phyloP scores from a whole-genome alignment of 2,888 invertebrate genomes.

The Blastobasis adustella region DNA sequence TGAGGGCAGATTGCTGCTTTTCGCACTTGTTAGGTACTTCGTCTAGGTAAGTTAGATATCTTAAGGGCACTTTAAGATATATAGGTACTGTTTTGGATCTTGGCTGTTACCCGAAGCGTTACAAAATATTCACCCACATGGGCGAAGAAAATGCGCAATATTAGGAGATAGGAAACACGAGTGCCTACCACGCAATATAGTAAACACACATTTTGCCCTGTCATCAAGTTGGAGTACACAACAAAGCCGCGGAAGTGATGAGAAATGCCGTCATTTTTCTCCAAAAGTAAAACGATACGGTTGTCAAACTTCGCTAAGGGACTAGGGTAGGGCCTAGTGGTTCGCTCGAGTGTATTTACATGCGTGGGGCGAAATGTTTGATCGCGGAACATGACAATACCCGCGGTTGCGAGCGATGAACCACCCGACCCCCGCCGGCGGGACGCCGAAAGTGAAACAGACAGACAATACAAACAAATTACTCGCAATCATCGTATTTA shows the following conservation, averaged over 20 bases:
- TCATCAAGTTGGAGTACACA: conserved; percentile 16
- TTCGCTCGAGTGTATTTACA: conserved; percentile 45
- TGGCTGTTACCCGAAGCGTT: no score
- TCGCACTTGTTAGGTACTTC: no score
- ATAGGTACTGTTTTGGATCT: no score
- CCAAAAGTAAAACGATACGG: conserved; percentile 41
- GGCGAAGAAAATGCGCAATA: no score
- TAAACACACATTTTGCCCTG: no score
- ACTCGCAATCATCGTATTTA: conserved; percentile 17
- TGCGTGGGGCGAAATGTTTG: conserved; percentile 37
- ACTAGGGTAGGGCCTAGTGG: conserved; percentile 23
- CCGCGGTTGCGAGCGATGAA: conserved; percentile 22
- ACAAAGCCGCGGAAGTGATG: conserved; percentile 27
- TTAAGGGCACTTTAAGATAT: no score
- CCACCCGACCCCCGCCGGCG: conserved; percentile 4
- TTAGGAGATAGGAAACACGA: no score
- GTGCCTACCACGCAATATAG: no score
- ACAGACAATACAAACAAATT: conserved; percentile 28
- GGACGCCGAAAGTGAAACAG: conserved; percentile 15
- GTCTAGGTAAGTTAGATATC: no score
- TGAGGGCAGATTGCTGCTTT: no score
- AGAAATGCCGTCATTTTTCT: conserved; percentile 47
- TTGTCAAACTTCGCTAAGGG: conserved; percentile 42
- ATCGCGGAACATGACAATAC: conserved; percentile 20
- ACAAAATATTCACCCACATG: no score